Evolutionary conservation across 2,113 vertebrate species (phyloP).

Genomic region (Chunga burmeisteri): DNA sequence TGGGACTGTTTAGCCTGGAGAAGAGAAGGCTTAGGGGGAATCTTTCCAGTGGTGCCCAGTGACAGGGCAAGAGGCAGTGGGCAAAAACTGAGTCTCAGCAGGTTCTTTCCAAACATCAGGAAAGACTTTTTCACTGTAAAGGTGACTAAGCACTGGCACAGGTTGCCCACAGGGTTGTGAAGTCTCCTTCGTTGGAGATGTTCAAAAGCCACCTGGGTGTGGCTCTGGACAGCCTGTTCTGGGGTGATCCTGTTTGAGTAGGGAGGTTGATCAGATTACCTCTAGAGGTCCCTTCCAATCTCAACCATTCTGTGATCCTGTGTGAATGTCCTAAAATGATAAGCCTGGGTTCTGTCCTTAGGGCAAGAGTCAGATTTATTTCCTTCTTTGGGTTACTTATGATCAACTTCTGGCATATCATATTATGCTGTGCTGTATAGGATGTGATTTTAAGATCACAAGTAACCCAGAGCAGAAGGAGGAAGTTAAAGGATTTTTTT

Average conservation of each 20-base stretch:
- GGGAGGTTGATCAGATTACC: fast-evolving
- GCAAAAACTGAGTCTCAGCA: background rate
- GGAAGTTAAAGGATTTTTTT: background rate
- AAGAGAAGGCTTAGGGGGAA: background rate
- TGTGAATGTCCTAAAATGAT: background rate
- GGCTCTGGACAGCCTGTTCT: background rate
- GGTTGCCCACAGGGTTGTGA: background rate
- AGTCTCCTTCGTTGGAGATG: background rate
- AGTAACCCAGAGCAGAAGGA: background rate
- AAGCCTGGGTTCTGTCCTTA: background rate
- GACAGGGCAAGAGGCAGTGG: background rate
- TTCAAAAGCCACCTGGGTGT: background rate
- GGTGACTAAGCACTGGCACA: background rate
- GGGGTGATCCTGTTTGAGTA: background rate
- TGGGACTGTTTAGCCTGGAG: no score
- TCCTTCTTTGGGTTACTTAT: background rate
- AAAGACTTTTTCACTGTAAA: background rate
- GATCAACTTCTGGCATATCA: background rate
- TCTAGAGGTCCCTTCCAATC: background rate
- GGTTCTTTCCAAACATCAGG: background rate
- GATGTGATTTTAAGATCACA: background rate
- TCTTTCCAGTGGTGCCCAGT: background rate
- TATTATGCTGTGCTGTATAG: background rate
- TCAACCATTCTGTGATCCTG: background rate
- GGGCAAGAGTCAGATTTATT: background rate